Percentiles rank a stretch among this genome's conserved stretches.
These are phyloP conservation scores for Papilio machaon DNA, from an alignment of 1,140 invertebrate species.

Conservation along the genomic window DNA sequence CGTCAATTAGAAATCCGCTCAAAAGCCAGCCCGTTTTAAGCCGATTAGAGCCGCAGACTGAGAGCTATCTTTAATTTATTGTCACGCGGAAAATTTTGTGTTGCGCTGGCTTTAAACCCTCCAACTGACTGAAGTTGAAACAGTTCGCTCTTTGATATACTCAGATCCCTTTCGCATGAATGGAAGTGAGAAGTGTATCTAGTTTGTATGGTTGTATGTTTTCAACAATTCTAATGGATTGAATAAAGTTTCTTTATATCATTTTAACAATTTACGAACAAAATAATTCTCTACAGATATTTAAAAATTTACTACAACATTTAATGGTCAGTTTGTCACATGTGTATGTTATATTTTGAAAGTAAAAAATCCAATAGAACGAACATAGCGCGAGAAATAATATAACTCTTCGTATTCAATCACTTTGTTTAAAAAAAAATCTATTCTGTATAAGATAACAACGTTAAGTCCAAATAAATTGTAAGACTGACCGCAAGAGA, in stretches of 20 bases:
- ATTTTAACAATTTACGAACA: not conserved
- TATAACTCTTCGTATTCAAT: too few species aligned
- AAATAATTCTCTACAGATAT: too few species aligned
- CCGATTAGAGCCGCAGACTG: constrained; percentile 48
- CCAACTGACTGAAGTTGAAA: constrained; percentile 16
- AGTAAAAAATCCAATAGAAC: too few species aligned
- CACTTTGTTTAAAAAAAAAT: too few species aligned
- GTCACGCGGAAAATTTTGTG: constrained; percentile 47
- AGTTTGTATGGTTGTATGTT: not conserved
- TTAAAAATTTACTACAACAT: too few species aligned
- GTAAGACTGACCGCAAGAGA: constrained; percentile 17
- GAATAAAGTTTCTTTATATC: not conserved
- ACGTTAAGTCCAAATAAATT: not conserved
- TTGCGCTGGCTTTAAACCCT: constrained; percentile 23
- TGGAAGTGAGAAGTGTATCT: not conserved
- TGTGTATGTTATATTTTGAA: too few species aligned
- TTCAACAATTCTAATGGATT: constrained; percentile 10
- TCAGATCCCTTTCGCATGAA: constrained; percentile 2
- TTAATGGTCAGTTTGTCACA: too few species aligned
- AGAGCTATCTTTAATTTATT: constrained; percentile 50
- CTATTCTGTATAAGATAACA: not conserved
- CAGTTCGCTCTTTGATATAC: constrained; percentile 31
- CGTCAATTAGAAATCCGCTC: constrained; percentile 38
- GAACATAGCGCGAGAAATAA: too few species aligned
- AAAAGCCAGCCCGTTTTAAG: constrained; percentile 49